A percentile compares a stretch with the other conserved stretches of the same genome.
phyloP scores from a whole-genome alignment of 2,888 invertebrate genomes.

The Trichogramma dendrolimi region DNA sequence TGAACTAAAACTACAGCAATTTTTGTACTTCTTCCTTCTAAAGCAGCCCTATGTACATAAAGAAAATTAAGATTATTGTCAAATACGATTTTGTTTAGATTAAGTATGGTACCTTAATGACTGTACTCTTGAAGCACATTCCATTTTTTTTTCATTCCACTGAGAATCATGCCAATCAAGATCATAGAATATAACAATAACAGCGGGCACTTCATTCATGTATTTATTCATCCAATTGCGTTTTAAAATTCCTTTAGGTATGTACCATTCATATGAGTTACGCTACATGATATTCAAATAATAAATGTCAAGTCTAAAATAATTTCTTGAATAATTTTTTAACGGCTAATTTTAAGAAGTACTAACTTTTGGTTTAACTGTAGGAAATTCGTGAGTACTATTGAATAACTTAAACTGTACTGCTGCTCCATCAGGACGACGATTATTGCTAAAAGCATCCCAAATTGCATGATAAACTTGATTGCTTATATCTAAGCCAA shows the following conservation, averaged over 20 bases:
- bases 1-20: slow-evolving; percentile 89
- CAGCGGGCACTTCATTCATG: slow-evolving; percentile 81
- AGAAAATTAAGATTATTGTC: slow-evolving; percentile 12
- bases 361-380: slow-evolving; percentile 68
- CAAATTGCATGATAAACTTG: slow-evolving; percentile 86
- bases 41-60: slow-evolving; percentile 58
- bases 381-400: slow-evolving; percentile 82
- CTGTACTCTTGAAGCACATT: slow-evolving; percentile 87
- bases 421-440: slow-evolving; percentile 75
- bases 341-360: background rate
- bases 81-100: slow-evolving; percentile 13
- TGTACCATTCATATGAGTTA: slow-evolving; percentile 91
- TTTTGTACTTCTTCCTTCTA: slow-evolving; percentile 69
- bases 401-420: slow-evolving; percentile 79
- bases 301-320: background rate
- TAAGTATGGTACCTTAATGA: slow-evolving; percentile 59
- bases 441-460: slow-evolving; percentile 84
- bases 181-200: slow-evolving; percentile 92
- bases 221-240: slow-evolving; percentile 95
- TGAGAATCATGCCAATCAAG: slow-evolving; percentile 93
- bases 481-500: slow-evolving; percentile 85
- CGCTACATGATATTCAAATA: slow-evolving; percentile 53
- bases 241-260: slow-evolving; percentile 90
- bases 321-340: no score
- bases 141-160: slow-evolving; percentile 93